Base-by-base conservation (phyloP, 2,113 vertebrate species). In the Sisor rabdophorus region DNA sequence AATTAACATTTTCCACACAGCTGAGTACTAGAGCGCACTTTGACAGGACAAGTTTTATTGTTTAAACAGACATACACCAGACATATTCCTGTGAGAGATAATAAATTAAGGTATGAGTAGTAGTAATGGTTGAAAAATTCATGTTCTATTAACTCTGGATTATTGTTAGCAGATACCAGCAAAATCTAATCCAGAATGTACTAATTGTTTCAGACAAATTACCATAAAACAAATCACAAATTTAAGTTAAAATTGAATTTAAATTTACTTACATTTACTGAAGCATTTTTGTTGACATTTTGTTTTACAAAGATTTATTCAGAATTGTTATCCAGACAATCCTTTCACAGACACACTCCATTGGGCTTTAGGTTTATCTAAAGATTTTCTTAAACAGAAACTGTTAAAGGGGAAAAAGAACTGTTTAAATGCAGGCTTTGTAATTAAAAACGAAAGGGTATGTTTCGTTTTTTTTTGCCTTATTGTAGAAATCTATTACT, bases 1-100 rank as follows among this genome's bases (percentile, higher is more conserved):
- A 73, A 81, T 84, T 79, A 84, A 79, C 73, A 69, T 71, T 73
- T 68, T 26, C 30, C 71, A 30, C 71, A 59, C 54, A 47, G 71
- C 26, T 22, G 26, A 72, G 54, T 75, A 22, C 56, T 59, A 40
- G 20, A 59, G 47, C 22, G 50, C 22, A 65, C 32, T 50, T 47
- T 12, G 30, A 72, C 20, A 30, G 11, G 28, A 10, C 48, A 30
- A 9, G 36, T 28, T 72, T 56, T 72, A 76, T 76, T 65, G 59
- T 75, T 73, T 74, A 28, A 54, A 65, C 36, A 50, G 28, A 63
- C 53, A 56, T 17, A 64, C 28, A 69, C 55, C 22, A 20, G 28
- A 70, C 56, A 11, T 32, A 3, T 24, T 74, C 69, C 30, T 26
- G 47, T 28, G 8, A 73, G 30, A 8, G 11, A 30, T 53, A 28